Base-by-base conservation (phyloP, 2,113 vertebrate species). In the Calyptommatus sinebrachiatus region DNA sequence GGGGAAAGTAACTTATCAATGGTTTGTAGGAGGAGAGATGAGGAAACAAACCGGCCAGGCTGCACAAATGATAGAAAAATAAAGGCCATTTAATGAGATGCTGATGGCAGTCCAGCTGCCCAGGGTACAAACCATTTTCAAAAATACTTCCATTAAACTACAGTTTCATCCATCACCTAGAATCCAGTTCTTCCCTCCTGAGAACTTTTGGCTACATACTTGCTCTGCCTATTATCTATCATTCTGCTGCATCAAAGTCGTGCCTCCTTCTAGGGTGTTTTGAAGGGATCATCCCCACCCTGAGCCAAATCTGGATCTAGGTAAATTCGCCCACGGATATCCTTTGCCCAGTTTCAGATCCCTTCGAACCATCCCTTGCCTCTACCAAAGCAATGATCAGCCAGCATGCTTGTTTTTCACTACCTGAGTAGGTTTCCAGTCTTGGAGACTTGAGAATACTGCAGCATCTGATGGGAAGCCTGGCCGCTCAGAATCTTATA, bases 21-120 rank as follows among this genome's bases (percentile, higher is more conserved):
- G 26, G 45, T 22, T 48, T 65, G 62, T 26, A 24, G 45, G 5
- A 48, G 28, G 63, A 80, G 28, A 57, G 35, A 29, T 7, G 18
- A 82, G 11, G 0, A 31, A 72, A 87, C 29, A 89, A 82, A 85
- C 79, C 78, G 62, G 86, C 77, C 78, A 86, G 83, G 72, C 81
- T 81, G 35, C 0, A 1, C 0, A 57, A 73, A 69, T 68, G 21
- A 0, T 91, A 92, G 75, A 90, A 91, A 92, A 92, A 91, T 91
- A 92, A 88, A 91, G 88, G 75, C 83, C 84, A 85, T 93, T 92
- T 91, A 88, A 80, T 83, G 81, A 74, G 20, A 62, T 79, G 81
- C 73, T 79, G 65, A 11, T 45, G 69, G 62, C 90, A 92, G 90
- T 83, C 89, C 87, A 1, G 89, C 90, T 92, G 91, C 88, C 90